These are phyloP conservation scores for Limenitis camilla DNA, from an alignment of 2,888 invertebrate species.

Conservation along the genomic window DNA sequence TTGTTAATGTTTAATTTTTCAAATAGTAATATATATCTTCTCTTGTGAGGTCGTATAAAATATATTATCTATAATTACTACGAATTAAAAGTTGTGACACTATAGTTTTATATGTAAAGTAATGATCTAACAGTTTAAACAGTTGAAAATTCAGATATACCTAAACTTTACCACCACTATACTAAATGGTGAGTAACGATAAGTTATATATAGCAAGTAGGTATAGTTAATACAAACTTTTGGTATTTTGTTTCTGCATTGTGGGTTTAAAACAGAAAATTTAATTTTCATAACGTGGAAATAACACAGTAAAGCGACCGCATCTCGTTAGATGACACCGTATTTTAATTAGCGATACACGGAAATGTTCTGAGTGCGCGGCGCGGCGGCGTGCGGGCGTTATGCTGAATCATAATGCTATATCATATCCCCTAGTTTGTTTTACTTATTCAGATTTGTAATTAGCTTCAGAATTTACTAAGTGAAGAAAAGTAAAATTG, in stretches of 20 bases:
- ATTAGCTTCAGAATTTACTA: conserved; percentile 22
- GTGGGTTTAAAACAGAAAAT: conserved; percentile 25
- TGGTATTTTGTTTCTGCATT: background rate
- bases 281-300: conserved; percentile 53
- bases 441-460: conserved; percentile 27
- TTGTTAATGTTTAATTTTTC: no score
- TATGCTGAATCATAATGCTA: conserved; percentile 54
- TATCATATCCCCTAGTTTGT: conserved; percentile 42
- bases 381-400: conserved; percentile 42
- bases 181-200: no score
- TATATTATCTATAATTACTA: no score
- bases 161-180: no score
- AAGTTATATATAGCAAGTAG: background rate
- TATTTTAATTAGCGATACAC: conserved; percentile 73
- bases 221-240: background rate
- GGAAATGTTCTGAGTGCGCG: conserved; percentile 64
- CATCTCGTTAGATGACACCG: conserved; percentile 54
- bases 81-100: background rate
- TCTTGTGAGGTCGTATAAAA: no score
- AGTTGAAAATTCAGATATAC: no score
- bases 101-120: no score
- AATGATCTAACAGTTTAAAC: no score
- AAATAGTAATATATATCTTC: no score
- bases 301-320: conserved; percentile 46
- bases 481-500: no score